These are phyloP conservation scores for Pogonomyrmex barbatus DNA, from an alignment of 1,140 invertebrate genomes.

Conservation along the genomic window DNA sequence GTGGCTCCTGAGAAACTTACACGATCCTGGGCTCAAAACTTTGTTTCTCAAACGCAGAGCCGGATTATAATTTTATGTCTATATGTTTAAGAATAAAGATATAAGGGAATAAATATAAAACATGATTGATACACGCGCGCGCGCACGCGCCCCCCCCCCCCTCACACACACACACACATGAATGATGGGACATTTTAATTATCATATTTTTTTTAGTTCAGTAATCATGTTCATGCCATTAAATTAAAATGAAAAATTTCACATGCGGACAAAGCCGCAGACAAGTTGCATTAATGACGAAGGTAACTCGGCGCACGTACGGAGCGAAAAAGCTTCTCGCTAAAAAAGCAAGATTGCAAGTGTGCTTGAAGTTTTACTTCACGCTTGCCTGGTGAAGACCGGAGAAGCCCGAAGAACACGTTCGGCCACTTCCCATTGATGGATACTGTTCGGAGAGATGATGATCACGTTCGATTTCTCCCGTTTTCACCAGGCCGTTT, in stretches of 20 bases:
- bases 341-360: constrained; percentile 9
- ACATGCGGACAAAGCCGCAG: background rate
- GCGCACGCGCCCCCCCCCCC: too few relatives aligned
- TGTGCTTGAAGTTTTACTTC: constrained; percentile 31
- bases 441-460: constrained; percentile 19
- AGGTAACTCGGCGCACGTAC: background rate
- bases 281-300: background rate
- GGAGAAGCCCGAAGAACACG: constrained; percentile 18
- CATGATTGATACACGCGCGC: too few relatives aligned
- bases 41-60: background rate
- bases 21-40: background rate
- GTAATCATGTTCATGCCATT: background rate
- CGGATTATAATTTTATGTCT: background rate
- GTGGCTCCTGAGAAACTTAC: background rate
- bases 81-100: background rate
- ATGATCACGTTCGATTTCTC: constrained; percentile 46
- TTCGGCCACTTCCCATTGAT: constrained; percentile 51
- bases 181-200: background rate
- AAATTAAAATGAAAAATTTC: background rate
- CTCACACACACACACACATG: too few relatives aligned
- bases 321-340: background rate
- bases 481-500: constrained; percentile 44
- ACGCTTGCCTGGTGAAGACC: constrained; percentile 19
- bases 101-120: background rate
- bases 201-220: background rate